Evolutionary conservation across 2,888 invertebrate genomes (phyloP).

Genomic region (Dolichopus griseipennis): DNA sequence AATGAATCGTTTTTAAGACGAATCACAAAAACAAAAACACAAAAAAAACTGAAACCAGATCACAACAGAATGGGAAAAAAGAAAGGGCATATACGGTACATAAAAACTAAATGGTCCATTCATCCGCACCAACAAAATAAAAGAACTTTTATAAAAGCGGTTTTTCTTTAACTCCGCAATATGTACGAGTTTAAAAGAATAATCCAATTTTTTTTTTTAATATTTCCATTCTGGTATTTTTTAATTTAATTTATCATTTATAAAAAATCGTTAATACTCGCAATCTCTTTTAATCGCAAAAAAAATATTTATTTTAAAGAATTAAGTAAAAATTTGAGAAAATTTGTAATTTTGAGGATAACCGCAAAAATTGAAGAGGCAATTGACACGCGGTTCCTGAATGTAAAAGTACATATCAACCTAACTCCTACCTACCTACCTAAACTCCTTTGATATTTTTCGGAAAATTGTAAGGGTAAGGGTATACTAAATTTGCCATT

Average conservation of each 20-base stretch:
- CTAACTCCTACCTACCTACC: no score
- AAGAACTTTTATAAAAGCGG: neutral
- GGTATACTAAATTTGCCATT: no score
- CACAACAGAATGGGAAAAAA: neutral
- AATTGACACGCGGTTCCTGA: neutral
- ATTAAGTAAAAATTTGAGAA: neutral
- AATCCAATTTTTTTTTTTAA: neutral
- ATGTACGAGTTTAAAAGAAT: neutral
- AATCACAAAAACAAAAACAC: no score
- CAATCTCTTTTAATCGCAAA: neutral
- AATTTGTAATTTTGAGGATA: neutral
- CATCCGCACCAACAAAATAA: neutral
- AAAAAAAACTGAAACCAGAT: no score
- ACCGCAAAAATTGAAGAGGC: neutral
- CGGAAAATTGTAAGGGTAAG: no score
- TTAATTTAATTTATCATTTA: neutral
- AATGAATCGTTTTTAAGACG: no score
- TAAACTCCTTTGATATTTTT: no score
- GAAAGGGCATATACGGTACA: neutral
- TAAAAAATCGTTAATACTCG: neutral
- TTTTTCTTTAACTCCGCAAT: neutral
- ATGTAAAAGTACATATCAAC: no score
- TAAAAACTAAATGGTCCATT: constrained; percentile 4
- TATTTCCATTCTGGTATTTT: neutral
- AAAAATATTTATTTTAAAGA: neutral